phyloP scores from a whole-genome alignment of 2,113 vertebrate genomes.

The Macrotis lagotis region DNA sequence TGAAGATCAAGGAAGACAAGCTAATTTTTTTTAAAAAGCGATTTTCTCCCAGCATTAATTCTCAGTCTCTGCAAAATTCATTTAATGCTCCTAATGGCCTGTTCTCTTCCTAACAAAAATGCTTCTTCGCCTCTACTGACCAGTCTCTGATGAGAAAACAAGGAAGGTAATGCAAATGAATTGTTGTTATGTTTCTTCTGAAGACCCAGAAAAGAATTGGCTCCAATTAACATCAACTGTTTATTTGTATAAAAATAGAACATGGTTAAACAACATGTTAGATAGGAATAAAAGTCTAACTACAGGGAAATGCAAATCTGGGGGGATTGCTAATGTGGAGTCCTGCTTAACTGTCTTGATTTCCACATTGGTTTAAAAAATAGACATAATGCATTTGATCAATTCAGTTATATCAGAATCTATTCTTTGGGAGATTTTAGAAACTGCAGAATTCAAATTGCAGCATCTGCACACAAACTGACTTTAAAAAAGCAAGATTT shows the following conservation, averaged over 20 bases:
- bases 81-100: slow-evolving; percentile 48
- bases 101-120: slow-evolving; percentile 60
- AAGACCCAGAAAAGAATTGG: slow-evolving; percentile 27
- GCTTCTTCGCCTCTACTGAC: slow-evolving; percentile 26
- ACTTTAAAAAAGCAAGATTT: slow-evolving; percentile 92
- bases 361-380: slow-evolving; percentile 12
- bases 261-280: slow-evolving; percentile 24
- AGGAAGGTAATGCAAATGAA: slow-evolving; percentile 32
- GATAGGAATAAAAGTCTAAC: slow-evolving; percentile 50
- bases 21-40: slow-evolving; percentile 47
- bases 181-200: not conserved
- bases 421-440: slow-evolving; percentile 52
- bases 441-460: slow-evolving; percentile 77
- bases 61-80: slow-evolving; percentile 44
- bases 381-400: slow-evolving; percentile 29
- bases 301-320: not conserved
- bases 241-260: slow-evolving; percentile 54
- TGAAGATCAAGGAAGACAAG: slow-evolving; percentile 53
- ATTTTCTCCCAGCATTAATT: slow-evolving; percentile 40
- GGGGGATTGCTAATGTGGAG: not conserved
- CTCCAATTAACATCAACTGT: slow-evolving; percentile 54
- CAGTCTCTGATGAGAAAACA: slow-evolving; percentile 56
- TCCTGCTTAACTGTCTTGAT: not conserved
- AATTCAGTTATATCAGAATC: slow-evolving; percentile 44
- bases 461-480: slow-evolving; percentile 84